A percentile compares a stretch with the other conserved stretches of the same genome.
Conservation (phyloP, 2,888 invertebrate species). For the Blastobasis adustella region DNA sequence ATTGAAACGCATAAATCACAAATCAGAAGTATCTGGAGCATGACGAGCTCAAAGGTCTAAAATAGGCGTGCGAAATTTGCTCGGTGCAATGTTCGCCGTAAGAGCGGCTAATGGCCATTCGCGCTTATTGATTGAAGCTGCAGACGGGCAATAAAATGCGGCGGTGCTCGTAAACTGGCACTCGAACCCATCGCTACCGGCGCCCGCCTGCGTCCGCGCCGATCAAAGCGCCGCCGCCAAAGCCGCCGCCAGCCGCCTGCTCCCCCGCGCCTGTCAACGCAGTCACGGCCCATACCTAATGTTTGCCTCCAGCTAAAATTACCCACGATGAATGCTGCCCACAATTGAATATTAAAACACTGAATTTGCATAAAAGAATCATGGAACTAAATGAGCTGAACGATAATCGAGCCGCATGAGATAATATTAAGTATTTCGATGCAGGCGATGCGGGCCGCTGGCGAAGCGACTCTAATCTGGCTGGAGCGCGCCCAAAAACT, state of each 20-base stretch:
- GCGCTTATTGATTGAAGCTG: slow-evolving; percentile 53
- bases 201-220: slow-evolving; percentile 44
- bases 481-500: slow-evolving; percentile 72
- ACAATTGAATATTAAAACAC: slow-evolving; percentile 49
- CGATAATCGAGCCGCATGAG: slow-evolving; percentile 30
- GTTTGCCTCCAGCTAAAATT: slow-evolving; percentile 56
- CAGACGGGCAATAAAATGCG: slow-evolving; percentile 57
- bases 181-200: slow-evolving; percentile 55
- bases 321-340: slow-evolving; percentile 48
- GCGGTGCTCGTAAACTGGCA: slow-evolving; percentile 66
- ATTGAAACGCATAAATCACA: no score
- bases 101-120: slow-evolving; percentile 40
- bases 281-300: slow-evolving; percentile 56
- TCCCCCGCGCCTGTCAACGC: slow-evolving; percentile 62
- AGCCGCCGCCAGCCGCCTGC: slow-evolving; percentile 43
- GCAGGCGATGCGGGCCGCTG: slow-evolving; percentile 14
- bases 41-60: slow-evolving; percentile 18
- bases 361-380: slow-evolving; percentile 49
- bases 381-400: slow-evolving; percentile 23
- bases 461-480: slow-evolving; percentile 54
- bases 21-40: neutral
- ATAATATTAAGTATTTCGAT: slow-evolving; percentile 11
- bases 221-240: slow-evolving; percentile 64
- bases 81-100: slow-evolving; percentile 26
- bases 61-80: slow-evolving; percentile 31